A percentile compares a stretch with the other conserved stretches of the same genome.
These are phyloP conservation scores for Eupithecia vulgata DNA, from an alignment of 2,888 invertebrate species.

Conservation along the genomic window DNA sequence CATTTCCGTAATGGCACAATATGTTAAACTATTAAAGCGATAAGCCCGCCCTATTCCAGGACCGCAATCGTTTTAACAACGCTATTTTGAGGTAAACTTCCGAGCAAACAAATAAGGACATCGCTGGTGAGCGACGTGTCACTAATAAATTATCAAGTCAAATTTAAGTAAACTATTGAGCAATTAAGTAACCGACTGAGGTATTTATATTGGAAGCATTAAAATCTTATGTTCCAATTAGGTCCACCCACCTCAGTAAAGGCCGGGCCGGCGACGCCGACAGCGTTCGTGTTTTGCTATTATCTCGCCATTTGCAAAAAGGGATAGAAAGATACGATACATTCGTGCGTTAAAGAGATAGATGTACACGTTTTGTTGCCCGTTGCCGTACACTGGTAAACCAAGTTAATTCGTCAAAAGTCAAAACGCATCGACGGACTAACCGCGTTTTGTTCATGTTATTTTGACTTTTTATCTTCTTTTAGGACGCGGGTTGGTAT, in stretches of 20 bases:
- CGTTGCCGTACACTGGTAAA: too few species aligned
- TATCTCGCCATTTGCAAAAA: too few species aligned
- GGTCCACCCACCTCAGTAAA: too few species aligned
- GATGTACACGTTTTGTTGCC: too few species aligned
- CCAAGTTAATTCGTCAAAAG: too few species aligned
- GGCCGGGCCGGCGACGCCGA: too few species aligned
- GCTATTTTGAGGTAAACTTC: constrained; percentile 38
- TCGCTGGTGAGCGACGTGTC: not conserved
- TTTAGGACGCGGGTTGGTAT: too few species aligned
- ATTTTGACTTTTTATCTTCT: not conserved
- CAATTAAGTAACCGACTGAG: too few species aligned
- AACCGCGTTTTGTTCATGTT: not conserved
- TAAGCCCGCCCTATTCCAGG: constrained; percentile 43
- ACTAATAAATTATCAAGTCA: not conserved
- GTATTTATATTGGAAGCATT: not conserved
- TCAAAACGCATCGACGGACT: too few species aligned
- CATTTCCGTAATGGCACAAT: constrained; percentile 34
- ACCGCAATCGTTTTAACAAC: constrained; percentile 53
- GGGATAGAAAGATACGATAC: too few species aligned
- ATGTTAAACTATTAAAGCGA: constrained; percentile 37
- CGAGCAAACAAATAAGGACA: not conserved
- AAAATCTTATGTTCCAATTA: not conserved
- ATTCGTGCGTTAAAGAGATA: too few species aligned
- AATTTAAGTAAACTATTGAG: not conserved
- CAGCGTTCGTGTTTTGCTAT: too few species aligned